Percentiles rank a stretch among this genome's conserved stretches.
Conservation (phyloP, 1,140 invertebrate genomes). For the Drosophila kanapiae region DNA sequence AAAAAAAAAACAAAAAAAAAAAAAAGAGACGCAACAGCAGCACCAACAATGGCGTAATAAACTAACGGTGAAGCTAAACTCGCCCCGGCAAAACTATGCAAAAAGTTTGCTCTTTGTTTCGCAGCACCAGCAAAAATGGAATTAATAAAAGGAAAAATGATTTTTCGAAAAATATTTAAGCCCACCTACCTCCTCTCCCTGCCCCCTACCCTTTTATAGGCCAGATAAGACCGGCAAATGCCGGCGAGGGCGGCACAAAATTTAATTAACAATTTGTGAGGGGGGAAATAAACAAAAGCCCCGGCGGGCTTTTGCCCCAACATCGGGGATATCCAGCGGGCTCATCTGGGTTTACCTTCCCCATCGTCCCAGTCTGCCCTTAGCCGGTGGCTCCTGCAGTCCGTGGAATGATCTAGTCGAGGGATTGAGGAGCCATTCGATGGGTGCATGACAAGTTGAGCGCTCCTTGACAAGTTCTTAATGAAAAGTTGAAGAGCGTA, state of each 20-base stretch:
- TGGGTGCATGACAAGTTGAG: constrained; percentile 48
- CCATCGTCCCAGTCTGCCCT: background rate
- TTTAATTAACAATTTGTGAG: constrained; percentile 72
- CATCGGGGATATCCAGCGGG: constrained; percentile 20
- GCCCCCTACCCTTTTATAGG: background rate
- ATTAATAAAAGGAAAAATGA: constrained; percentile 43
- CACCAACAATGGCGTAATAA: constrained; percentile 75
- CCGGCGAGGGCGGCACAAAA: constrained; percentile 41
- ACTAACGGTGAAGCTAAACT: constrained; percentile 64
- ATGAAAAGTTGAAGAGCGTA: constrained; percentile 45
- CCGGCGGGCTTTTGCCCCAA: constrained; percentile 21
- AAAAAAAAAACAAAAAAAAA: constrained; percentile 12
- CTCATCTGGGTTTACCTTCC: constrained; percentile 28
- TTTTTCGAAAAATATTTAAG: constrained; percentile 69
- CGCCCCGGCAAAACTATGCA: constrained; percentile 50
- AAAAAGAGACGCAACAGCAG: constrained; percentile 11
- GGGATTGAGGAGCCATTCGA: constrained; percentile 36
- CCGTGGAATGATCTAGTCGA: constrained; percentile 11
- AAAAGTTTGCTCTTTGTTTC: constrained; percentile 52
- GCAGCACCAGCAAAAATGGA: constrained; percentile 46
- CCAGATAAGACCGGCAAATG: constrained; percentile 26
- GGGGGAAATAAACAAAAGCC: constrained; percentile 51
- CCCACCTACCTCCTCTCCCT: background rate
- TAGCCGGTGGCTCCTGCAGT: background rate
- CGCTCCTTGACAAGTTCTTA: constrained; percentile 54